These are phyloP conservation scores for Tachysurus fulvidraco DNA, from an alignment of 2,113 vertebrate species.

Conservation along the genomic window DNA sequence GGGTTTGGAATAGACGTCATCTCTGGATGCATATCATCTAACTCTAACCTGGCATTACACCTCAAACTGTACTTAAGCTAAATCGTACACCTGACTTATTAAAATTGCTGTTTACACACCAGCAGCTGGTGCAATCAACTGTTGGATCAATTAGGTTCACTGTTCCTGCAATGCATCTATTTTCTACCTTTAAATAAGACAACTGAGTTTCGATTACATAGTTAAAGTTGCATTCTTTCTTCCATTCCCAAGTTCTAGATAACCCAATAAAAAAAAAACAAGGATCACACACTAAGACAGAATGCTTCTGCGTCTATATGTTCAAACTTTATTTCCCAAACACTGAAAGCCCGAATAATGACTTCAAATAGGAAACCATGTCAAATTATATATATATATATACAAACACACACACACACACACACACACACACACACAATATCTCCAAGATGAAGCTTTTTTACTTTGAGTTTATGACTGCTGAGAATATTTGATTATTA, in stretches of 20 bases:
- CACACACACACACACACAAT: no score
- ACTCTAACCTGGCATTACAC: conserved; percentile 33
- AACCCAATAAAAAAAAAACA: neutral
- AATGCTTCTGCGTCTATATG: neutral
- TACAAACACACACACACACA: no score
- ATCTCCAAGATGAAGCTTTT: no score
- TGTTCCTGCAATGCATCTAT: neutral
- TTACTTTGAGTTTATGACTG: neutral
- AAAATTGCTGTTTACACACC: conserved; percentile 37
- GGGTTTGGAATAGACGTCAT: conserved; percentile 9
- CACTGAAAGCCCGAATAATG: neutral
- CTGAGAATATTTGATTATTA: no score
- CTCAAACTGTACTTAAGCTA: conserved; percentile 38
- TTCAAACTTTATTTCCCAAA: neutral
- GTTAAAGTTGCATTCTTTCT: neutral
- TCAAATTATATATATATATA: neutral
- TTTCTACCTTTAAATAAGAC: neutral
- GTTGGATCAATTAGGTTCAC: conserved; percentile 17
- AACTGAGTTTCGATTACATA: no score
- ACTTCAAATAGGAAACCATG: neutral
- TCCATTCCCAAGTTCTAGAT: neutral
- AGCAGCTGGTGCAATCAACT: conserved; percentile 23
- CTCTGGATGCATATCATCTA: conserved; percentile 26
- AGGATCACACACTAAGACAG: neutral
- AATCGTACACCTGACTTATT: conserved; percentile 27